Conservation (phyloP, 2,113 vertebrate species). For the Datnioides undecimradiatus region DNA sequence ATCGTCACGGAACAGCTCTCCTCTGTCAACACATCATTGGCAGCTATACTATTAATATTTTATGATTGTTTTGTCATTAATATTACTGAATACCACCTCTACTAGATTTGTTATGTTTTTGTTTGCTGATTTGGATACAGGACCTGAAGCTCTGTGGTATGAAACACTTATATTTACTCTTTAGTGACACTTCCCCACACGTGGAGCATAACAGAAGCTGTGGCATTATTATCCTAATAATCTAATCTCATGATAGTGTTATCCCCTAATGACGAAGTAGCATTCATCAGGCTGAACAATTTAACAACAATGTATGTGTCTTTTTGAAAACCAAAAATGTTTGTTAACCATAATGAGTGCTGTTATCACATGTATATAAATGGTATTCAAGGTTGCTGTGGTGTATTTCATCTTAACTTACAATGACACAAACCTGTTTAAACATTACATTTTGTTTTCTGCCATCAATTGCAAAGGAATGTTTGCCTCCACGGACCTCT, state of each 20-base stretch:
- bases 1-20: not conserved
- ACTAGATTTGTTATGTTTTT: not conserved
- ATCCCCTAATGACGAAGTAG: too few species aligned
- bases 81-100: not conserved
- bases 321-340: not conserved
- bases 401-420: not conserved
- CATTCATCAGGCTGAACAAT: not conserved
- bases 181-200: too few species aligned
- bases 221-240: too few species aligned
- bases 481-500: not conserved
- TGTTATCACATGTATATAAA: not conserved
- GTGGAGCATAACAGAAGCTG: not conserved
- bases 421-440: not conserved
- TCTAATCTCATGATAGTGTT: too few species aligned
- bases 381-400: slow-evolving; percentile 8
- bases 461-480: not conserved
- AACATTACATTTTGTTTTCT: not conserved
- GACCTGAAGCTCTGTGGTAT: too few species aligned
- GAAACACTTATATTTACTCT: too few species aligned
- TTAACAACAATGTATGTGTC: too few species aligned
- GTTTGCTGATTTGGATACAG: not conserved
- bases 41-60: not conserved
- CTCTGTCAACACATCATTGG: not conserved
- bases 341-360: not conserved
- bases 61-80: not conserved